Conservation (phyloP, 2,888 invertebrate genomes). For the Pelosia muscerda region DNA sequence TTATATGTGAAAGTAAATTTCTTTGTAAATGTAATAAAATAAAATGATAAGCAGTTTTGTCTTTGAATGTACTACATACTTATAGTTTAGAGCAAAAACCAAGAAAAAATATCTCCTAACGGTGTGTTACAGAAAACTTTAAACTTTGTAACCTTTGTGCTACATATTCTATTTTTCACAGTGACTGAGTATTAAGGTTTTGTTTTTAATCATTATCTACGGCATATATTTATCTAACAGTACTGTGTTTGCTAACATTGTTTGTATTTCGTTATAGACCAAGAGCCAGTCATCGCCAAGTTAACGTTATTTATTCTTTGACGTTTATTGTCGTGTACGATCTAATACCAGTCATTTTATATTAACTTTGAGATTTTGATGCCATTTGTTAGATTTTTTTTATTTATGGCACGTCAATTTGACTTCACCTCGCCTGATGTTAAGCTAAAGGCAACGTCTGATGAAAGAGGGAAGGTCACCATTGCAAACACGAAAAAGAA, state of each 20-base stretch:
- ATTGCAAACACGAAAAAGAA: too few species aligned
- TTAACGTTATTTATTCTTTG: background rate
- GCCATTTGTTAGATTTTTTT: too few species aligned
- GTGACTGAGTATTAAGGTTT: slow-evolving; percentile 30
- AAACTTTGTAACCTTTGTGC: slow-evolving; percentile 19
- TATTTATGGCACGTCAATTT: too few species aligned
- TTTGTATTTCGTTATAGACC: background rate
- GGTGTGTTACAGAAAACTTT: slow-evolving; percentile 21
- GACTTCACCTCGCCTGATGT: too few species aligned
- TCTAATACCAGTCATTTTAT: too few species aligned
- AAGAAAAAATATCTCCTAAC: background rate
- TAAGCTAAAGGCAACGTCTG: too few species aligned
- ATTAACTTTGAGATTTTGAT: too few species aligned
- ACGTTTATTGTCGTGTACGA: too few species aligned
- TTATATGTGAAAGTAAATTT: background rate
- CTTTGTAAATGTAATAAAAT: background rate
- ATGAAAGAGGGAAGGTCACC: too few species aligned
- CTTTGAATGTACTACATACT: slow-evolving; percentile 8
- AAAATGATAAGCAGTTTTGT: background rate
- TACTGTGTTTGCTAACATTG: slow-evolving; percentile 24
- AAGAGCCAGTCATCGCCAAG: background rate
- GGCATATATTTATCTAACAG: slow-evolving; percentile 25
- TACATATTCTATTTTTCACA: slow-evolving; percentile 26
- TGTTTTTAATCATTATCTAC: slow-evolving; percentile 15
- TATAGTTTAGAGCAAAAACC: background rate